Conservation (phyloP, 2,888 invertebrate genomes). For the Pterobdella sp. region DNA sequence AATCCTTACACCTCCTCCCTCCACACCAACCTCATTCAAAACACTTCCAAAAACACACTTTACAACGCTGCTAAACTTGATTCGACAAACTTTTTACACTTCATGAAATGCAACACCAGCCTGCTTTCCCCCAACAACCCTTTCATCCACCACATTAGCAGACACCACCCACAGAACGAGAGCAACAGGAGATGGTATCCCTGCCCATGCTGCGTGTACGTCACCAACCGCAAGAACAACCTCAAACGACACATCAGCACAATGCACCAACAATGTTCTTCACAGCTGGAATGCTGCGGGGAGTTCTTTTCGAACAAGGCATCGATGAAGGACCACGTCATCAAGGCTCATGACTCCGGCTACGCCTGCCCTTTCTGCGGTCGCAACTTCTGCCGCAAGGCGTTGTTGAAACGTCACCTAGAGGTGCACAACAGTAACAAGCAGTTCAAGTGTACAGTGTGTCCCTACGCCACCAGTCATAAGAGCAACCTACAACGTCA, state of each 20-base stretch:
- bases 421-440: constrained; percentile 53
- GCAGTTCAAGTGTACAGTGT: constrained; percentile 50
- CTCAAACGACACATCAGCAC: constrained; percentile 51
- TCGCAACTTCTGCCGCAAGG: constrained; percentile 51
- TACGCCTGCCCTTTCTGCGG: constrained; percentile 50
- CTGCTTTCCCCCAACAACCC: background rate
- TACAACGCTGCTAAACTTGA: too few relatives aligned
- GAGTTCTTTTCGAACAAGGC: constrained; percentile 49
- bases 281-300: constrained; percentile 48
- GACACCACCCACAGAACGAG: background rate
- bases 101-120: background rate
- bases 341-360: constrained; percentile 48
- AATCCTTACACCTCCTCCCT: too few relatives aligned
- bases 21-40: too few relatives aligned
- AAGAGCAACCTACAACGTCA: constrained; percentile 53
- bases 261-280: constrained; percentile 49
- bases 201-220: constrained; percentile 46
- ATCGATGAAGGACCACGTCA: constrained; percentile 49
- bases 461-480: constrained; percentile 52
- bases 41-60: too few relatives aligned
- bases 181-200: constrained; percentile 40
- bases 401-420: constrained; percentile 51
- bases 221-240: constrained; percentile 50
- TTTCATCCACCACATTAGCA: background rate
- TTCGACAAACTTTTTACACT: background rate